These are phyloP conservation scores for Chymomyza caudatula DNA, from an alignment of 2,888 invertebrate species.

Conservation along the genomic window DNA sequence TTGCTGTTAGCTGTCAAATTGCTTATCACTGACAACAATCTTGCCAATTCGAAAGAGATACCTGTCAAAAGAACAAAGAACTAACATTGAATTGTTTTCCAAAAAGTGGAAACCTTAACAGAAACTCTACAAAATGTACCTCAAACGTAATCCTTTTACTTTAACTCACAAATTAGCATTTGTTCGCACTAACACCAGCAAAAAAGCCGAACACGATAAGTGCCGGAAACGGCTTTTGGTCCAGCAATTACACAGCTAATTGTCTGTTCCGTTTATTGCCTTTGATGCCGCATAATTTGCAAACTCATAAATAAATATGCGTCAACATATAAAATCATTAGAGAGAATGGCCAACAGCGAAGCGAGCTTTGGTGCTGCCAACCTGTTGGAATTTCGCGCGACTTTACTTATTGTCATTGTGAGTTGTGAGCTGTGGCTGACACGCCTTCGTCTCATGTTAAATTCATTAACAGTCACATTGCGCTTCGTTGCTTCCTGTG, in stretches of 20 bases:
- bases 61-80: too few relatives aligned
- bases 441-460: constrained; percentile 18
- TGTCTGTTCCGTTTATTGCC: constrained; percentile 36
- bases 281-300: constrained; percentile 52
- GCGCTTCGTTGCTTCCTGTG: neutral
- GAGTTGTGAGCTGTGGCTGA: constrained; percentile 10
- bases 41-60: neutral
- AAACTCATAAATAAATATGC: constrained; percentile 55
- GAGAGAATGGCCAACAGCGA: neutral
- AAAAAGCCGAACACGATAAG: neutral
- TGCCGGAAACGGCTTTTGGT: constrained; percentile 19
- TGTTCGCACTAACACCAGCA: neutral
- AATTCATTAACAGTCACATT: constrained; percentile 38
- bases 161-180: neutral
- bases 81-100: too few relatives aligned
- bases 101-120: neutral
- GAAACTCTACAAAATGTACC: neutral
- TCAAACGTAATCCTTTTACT: neutral
- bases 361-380: constrained; percentile 4
- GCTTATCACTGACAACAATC: neutral
- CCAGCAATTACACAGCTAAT: constrained; percentile 46
- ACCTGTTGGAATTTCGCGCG: constrained; percentile 17
- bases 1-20: neutral
- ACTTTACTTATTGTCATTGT: constrained; percentile 27
- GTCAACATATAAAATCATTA: neutral